phyloP scores from a whole-genome alignment of 1,140 invertebrate species.

The Parasteatoda tepidariorum region DNA sequence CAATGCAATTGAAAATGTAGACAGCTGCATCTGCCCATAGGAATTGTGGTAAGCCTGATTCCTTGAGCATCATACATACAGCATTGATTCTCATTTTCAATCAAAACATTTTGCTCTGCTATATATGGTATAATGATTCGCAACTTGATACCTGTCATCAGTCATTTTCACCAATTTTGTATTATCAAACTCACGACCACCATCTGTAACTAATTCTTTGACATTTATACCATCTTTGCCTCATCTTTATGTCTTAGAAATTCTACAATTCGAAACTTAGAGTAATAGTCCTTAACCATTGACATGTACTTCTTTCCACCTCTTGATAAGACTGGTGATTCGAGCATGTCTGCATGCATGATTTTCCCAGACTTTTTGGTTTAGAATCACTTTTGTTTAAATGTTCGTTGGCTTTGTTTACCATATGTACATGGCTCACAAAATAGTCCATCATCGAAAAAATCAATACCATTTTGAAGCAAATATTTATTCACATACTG shows the following conservation, averaged over 20 bases:
- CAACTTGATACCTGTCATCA: too few relatives aligned
- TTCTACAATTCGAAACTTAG: neutral
- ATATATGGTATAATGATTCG: too few relatives aligned
- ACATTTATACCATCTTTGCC: neutral
- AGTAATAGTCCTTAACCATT: neutral
- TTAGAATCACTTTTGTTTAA: neutral
- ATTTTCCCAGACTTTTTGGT: neutral
- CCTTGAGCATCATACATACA: neutral
- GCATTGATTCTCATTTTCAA: slow-evolving; percentile 1
- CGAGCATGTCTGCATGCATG: neutral
- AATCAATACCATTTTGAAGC: neutral
- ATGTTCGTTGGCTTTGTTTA: neutral
- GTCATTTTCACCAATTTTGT: too few relatives aligned
- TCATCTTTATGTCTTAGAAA: slow-evolving; percentile 5
- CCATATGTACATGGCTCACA: neutral
- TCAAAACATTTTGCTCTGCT: too few relatives aligned
- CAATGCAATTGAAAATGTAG: too few relatives aligned
- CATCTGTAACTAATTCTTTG: neutral
- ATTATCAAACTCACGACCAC: neutral
- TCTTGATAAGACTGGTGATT: too few relatives aligned
- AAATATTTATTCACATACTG: neutral
- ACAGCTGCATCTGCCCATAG: too few relatives aligned
- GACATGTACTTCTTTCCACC: too few relatives aligned
- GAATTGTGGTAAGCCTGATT: too few relatives aligned
- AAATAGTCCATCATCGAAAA: neutral